Evolutionary conservation across 2,888 invertebrate genomes (phyloP).

Genomic region (Hofmannophila pseudospretella): DNA sequence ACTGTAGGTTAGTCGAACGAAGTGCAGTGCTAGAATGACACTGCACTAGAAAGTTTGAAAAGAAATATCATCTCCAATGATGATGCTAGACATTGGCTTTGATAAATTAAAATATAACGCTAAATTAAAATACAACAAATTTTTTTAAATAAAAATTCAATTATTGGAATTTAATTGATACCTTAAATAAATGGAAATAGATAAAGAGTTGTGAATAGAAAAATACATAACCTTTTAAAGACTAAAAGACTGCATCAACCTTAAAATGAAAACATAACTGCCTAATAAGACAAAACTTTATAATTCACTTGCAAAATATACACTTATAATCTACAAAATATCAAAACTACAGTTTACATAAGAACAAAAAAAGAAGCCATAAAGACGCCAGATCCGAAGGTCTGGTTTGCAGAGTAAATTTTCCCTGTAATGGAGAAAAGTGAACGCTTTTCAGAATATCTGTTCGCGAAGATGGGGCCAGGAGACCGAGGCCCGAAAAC

Average conservation of each 20-base stretch:
- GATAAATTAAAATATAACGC: not conserved
- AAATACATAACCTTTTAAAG: not conserved
- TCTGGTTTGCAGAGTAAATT: slow-evolving; percentile 36
- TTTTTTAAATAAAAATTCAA: no score
- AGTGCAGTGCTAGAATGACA: slow-evolving; percentile 20
- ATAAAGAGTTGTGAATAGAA: no score
- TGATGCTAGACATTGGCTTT: not conserved
- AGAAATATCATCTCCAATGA: not conserved
- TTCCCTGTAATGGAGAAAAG: slow-evolving; percentile 78
- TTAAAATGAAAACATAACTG: not conserved
- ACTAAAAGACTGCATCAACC: not conserved
- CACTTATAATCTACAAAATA: not conserved
- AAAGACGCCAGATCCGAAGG: slow-evolving; percentile 34
- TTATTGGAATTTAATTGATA: no score
- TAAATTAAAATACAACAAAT: no score
- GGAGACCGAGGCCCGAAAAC: slow-evolving; percentile 79
- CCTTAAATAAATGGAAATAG: no score
- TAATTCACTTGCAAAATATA: not conserved
- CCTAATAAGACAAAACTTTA: not conserved
- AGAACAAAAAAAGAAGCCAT: slow-evolving; percentile 1
- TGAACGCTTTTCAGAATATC: slow-evolving; percentile 86
- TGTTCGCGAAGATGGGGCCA: slow-evolving; percentile 88
- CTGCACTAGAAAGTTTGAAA: slow-evolving; percentile 15
- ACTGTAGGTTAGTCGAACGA: slow-evolving; percentile 26
- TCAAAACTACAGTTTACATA: not conserved